These are phyloP conservation scores for Rhinolophus sinicus DNA, from an alignment of 2,113 vertebrate species.

Conservation along the genomic window DNA sequence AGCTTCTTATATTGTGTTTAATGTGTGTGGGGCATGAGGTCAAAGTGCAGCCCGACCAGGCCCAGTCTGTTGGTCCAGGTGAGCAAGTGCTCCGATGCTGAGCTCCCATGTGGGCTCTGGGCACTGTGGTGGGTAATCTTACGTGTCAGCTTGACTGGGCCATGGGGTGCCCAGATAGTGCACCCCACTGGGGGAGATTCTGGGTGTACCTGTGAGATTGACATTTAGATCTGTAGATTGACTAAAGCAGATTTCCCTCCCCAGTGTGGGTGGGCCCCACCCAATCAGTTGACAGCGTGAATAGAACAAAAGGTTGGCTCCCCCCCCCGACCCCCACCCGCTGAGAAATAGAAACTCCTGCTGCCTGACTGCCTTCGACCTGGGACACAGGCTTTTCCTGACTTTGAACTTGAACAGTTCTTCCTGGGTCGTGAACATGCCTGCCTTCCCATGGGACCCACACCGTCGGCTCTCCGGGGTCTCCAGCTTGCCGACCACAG, in stretches of 20 bases:
- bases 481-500: background rate
- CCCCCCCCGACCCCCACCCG: too few relatives aligned
- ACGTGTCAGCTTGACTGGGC: background rate
- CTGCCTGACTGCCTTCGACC: background rate
- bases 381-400: too few relatives aligned
- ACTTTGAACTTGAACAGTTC: background rate
- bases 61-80: accelerated
- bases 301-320: accelerated
- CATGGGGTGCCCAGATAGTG: background rate
- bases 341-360: background rate
- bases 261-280: accelerated
- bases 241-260: background rate
- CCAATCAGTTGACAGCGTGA: background rate
- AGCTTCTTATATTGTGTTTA: accelerated
- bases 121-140: background rate
- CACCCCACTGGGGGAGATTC: background rate
- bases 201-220: too few relatives aligned
- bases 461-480: background rate
- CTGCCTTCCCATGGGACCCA: background rate
- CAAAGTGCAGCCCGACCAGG: accelerated
- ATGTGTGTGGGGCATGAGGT: accelerated
- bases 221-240: too few relatives aligned
- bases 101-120: accelerated
- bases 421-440: background rate
- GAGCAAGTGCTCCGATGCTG: accelerated